Evolutionary conservation across 2,888 invertebrate genomes (phyloP).

Genomic region (Parelbella ahira): DNA sequence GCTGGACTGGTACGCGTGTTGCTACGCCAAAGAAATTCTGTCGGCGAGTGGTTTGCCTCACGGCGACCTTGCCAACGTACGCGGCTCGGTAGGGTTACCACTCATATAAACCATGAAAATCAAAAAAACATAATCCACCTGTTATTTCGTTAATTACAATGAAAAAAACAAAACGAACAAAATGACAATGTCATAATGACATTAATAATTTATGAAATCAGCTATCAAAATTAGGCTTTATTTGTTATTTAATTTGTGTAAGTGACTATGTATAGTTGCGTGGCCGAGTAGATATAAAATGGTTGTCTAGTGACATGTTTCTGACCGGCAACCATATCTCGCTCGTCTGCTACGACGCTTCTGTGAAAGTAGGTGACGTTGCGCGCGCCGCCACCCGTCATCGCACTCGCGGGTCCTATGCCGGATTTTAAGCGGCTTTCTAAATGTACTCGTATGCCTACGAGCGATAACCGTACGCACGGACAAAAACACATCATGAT

Average conservation of each 20-base stretch:
- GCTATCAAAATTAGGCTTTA: no score
- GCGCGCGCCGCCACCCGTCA: conserved; percentile 27
- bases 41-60: conserved; percentile 78
- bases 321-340: conserved; percentile 33
- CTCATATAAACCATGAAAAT: no score
- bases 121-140: no score
- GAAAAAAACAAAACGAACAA: no score
- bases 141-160: no score
- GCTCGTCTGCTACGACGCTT: conserved; percentile 45
- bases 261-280: no score
- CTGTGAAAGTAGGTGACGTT: conserved; percentile 73
- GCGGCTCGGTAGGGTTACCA: conserved; percentile 28
- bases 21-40: conserved; percentile 72
- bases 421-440: conserved; percentile 58
- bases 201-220: no score
- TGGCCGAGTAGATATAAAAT: no score
- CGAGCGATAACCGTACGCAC: conserved; percentile 28
- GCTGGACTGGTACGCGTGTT: conserved; percentile 51
- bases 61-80: conserved; percentile 69
- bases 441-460: conserved; percentile 46
- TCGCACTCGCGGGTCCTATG: conserved; percentile 51
- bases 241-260: no score
- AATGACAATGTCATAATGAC: no score
- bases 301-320: neutral
- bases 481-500: conserved; percentile 19